Percentiles rank a stretch among this genome's conserved stretches.
Conservation (phyloP, 2,888 invertebrate genomes). For the Oscheius sp. region DNA sequence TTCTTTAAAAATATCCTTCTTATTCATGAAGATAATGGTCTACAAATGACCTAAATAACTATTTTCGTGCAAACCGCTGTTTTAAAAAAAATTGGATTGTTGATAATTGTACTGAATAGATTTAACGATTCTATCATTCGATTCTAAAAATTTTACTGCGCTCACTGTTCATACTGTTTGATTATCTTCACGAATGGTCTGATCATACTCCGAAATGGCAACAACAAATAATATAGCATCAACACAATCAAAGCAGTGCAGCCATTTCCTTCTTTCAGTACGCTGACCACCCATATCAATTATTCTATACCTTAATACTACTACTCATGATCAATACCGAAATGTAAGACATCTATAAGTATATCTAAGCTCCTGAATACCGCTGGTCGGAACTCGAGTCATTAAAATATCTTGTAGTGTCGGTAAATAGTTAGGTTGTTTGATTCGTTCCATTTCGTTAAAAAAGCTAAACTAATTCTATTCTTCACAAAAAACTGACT, state of each 20-base stretch:
- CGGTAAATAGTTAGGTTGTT: slow-evolving; percentile 50
- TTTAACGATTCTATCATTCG: slow-evolving; percentile 99
- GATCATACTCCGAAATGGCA: slow-evolving; percentile 99
- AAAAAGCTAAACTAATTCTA: slow-evolving; percentile 63
- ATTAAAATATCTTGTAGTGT: slow-evolving; percentile 62
- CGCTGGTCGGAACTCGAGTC: slow-evolving; percentile 65
- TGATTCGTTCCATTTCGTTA: slow-evolving; percentile 59
- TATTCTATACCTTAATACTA: slow-evolving; percentile 81
- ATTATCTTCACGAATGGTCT: slow-evolving; percentile 98
- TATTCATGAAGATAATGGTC: slow-evolving; percentile 90
- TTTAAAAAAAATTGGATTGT: slow-evolving; percentile 93
- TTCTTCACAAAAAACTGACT: slow-evolving; percentile 79
- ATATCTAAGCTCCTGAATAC: slow-evolving; percentile 56
- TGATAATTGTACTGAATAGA: slow-evolving; percentile 98
- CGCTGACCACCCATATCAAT: slow-evolving; percentile 99
- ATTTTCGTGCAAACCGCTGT: too few relatives aligned
- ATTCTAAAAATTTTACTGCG: slow-evolving; percentile 80
- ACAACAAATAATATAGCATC: slow-evolving; percentile 91
- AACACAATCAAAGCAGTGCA: slow-evolving; percentile 97
- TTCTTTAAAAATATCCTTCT: slow-evolving; percentile 62
- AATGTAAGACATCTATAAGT: slow-evolving; percentile 44
- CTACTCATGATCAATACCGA: slow-evolving; percentile 30
- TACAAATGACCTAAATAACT: too few relatives aligned
- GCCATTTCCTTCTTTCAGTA: slow-evolving; percentile 95
- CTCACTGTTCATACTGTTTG: slow-evolving; percentile 81